These are phyloP conservation scores for Netelia virgata DNA, from an alignment of 2,888 invertebrate species.

Conservation along the genomic window DNA sequence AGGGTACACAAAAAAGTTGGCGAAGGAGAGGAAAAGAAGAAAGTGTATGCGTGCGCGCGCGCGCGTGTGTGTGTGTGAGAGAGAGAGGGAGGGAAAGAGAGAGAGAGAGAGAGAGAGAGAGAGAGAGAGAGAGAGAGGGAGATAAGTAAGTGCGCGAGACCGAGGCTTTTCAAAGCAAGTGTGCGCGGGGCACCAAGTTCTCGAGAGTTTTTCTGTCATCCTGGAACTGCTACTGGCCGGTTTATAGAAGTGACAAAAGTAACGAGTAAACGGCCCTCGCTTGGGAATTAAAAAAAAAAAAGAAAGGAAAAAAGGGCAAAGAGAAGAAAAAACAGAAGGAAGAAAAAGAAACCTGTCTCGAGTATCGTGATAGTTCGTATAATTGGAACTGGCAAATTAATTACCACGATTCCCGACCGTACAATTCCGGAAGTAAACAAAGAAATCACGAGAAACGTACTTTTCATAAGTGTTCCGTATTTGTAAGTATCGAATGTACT, in stretches of 20 bases:
- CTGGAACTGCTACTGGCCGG: conserved; percentile 17
- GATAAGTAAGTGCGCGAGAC: background rate
- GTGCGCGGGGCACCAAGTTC: conserved; percentile 2
- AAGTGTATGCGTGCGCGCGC: too few relatives aligned
- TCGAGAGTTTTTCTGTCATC: conserved; percentile 4
- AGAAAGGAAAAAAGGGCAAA: background rate
- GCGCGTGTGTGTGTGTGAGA: background rate
- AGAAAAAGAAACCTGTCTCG: background rate
- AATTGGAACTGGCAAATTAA: conserved; percentile 26
- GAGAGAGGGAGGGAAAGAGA: background rate
- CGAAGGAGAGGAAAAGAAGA: background rate
- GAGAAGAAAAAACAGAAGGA: background rate
- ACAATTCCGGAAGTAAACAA: background rate
- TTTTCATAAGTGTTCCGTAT: background rate
- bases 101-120: background rate
- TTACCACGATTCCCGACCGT: background rate
- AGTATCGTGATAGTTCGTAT: background rate
- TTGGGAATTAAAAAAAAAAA: background rate
- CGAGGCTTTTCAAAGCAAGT: conserved; percentile 21
- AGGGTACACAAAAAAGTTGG: background rate
- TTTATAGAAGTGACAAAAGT: conserved; percentile 15
- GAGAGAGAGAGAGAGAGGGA: background rate
- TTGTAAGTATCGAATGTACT: background rate
- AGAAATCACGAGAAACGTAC: background rate
- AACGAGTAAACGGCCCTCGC: background rate